Evolutionary conservation across 2,888 invertebrate species (phyloP).

Genomic region (Agrilus biguttatus): DNA sequence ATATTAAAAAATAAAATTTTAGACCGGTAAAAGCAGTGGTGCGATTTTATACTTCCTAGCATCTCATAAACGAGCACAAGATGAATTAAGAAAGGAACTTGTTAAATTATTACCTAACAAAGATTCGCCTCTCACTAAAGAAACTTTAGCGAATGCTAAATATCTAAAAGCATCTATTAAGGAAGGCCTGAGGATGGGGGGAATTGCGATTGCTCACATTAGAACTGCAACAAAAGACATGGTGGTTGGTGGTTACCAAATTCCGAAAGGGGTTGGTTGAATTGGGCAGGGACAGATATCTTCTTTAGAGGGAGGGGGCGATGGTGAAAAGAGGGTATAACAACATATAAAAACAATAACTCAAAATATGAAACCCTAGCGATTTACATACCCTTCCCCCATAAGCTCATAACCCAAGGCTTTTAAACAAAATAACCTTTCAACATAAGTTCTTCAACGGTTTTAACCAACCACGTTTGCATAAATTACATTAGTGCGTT

Average conservation of each 20-base stretch:
- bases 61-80: conserved; percentile 30
- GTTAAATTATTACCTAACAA: conserved; percentile 17
- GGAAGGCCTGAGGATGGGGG: conserved; percentile 37
- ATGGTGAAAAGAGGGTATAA: too few species aligned
- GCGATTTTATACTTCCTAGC: conserved; percentile 32
- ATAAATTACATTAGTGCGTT: too few species aligned
- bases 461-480: too few species aligned
- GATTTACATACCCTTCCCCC: too few species aligned
- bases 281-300: too few species aligned
- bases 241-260: conserved; percentile 24
- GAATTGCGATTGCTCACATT: conserved; percentile 16
- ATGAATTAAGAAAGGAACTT: conserved; percentile 29
- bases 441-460: too few species aligned
- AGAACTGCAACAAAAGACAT: conserved; percentile 20
- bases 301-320: too few species aligned
- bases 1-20: conserved; percentile 4
- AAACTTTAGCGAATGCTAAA: conserved; percentile 23
- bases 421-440: too few species aligned
- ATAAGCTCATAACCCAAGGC: too few species aligned
- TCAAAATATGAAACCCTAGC: too few species aligned
- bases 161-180: conserved; percentile 51
- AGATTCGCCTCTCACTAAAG: conserved; percentile 23
- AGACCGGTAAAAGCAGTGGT: conserved; percentile 35
- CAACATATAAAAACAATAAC: too few species aligned
- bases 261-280: conserved; percentile 26